Percentiles rank a stretch among this genome's conserved stretches.
Conservation (phyloP, 2,113 vertebrate genomes). For the Eonycteris spelaea region DNA sequence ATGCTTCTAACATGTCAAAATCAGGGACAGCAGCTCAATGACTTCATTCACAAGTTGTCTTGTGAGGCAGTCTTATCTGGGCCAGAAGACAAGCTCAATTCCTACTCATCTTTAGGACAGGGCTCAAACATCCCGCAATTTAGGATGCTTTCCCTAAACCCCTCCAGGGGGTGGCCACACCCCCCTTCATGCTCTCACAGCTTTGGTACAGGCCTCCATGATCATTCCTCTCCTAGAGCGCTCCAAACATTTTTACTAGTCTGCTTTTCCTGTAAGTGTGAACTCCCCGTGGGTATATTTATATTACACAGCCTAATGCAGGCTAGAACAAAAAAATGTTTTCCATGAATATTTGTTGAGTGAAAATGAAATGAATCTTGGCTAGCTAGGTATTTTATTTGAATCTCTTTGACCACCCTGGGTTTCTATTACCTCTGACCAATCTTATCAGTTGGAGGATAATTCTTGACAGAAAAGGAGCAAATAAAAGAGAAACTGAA, state of each 20-base stretch:
- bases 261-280: background rate
- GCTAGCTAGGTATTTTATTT: background rate
- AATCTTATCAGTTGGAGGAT: background rate
- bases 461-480: slow-evolving; percentile 37
- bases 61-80: background rate
- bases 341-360: background rate
- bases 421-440: background rate
- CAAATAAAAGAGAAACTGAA: slow-evolving; percentile 21
- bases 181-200: background rate
- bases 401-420: background rate
- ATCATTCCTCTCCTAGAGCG: background rate
- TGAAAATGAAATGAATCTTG: background rate
- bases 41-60: background rate
- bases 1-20: background rate
- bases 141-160: background rate
- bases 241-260: background rate
- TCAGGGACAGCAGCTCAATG: background rate
- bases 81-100: background rate
- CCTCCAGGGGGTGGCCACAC: background rate
- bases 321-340: background rate
- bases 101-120: background rate
- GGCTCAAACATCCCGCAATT: background rate
- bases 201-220: background rate
- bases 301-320: background rate
- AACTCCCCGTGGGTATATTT: background rate